These are phyloP conservation scores for Melanchra persicariae DNA, from an alignment of 2,888 invertebrate species.

Conservation along the genomic window DNA sequence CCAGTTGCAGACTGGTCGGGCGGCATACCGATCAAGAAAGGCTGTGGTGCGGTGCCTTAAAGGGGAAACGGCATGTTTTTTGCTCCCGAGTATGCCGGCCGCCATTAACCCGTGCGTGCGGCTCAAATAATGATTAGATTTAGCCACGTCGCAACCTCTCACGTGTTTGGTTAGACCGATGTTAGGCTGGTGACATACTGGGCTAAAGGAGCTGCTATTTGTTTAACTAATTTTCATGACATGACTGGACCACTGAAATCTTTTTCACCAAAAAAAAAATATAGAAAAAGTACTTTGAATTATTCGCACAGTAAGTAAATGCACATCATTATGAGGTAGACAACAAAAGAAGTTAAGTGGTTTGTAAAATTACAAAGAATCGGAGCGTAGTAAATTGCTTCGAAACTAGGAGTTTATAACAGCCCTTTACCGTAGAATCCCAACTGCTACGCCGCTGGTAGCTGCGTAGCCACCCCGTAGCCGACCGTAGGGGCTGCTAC, in stretches of 20 bases:
- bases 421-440: not conserved
- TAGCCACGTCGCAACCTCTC: constrained; percentile 59
- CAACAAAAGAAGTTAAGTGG: too few species aligned
- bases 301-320: too few species aligned
- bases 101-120: constrained; percentile 75
- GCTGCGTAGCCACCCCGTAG: constrained; percentile 5
- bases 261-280: too few species aligned
- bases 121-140: constrained; percentile 75
- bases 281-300: too few species aligned
- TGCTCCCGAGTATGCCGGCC: constrained; percentile 76
- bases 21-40: constrained; percentile 87
- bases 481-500: constrained; percentile 22
- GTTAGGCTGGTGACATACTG: constrained; percentile 31
- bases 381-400: not conserved
- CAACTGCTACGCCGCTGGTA: not conserved
- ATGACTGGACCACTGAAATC: too few species aligned
- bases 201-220: not conserved
- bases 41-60: constrained; percentile 84
- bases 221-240: not conserved
- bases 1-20: constrained; percentile 83
- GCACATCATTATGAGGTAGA: too few species aligned
- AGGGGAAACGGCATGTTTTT: constrained; percentile 84
- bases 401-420: not conserved
- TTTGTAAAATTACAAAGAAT: not conserved
- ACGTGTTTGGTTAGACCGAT: constrained; percentile 44